Conservation (phyloP, 2,888 invertebrate genomes). For the Yponomeuta evonymella region DNA sequence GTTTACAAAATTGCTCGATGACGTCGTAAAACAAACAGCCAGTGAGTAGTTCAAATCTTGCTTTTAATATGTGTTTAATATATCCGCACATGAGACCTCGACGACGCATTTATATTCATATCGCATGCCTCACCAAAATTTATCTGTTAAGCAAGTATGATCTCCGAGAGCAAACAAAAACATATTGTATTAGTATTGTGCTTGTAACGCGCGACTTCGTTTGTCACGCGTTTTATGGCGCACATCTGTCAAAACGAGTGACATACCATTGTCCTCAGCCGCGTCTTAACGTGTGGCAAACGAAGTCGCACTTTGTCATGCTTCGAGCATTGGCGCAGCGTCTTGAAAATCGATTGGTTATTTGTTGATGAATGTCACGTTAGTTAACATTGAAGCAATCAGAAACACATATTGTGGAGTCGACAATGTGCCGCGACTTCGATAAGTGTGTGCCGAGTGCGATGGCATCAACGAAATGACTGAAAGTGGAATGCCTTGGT, state of each 20-base stretch:
- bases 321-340: neutral
- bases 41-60: too few species aligned
- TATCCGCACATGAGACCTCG: neutral
- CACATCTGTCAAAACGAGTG: too few species aligned
- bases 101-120: constrained; percentile 8
- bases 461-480: constrained; percentile 42
- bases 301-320: too few species aligned
- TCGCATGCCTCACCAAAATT: constrained; percentile 1
- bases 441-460: neutral
- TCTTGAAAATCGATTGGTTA: neutral
- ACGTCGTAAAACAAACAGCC: too few species aligned
- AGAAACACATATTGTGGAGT: neutral
- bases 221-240: too few species aligned
- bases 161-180: neutral
- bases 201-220: too few species aligned
- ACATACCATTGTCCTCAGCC: too few species aligned
- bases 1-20: too few species aligned
- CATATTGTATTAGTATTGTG: neutral
- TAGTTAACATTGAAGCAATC: neutral
- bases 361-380: neutral
- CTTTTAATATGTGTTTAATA: too few species aligned
- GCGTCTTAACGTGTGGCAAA: too few species aligned
- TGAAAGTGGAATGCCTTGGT: constrained; percentile 73
- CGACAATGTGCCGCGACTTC: neutral
- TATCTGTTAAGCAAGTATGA: neutral